Evolutionary conservation across 2,888 invertebrate genomes (phyloP).

Genomic region (Leptopterna dolabrata): DNA sequence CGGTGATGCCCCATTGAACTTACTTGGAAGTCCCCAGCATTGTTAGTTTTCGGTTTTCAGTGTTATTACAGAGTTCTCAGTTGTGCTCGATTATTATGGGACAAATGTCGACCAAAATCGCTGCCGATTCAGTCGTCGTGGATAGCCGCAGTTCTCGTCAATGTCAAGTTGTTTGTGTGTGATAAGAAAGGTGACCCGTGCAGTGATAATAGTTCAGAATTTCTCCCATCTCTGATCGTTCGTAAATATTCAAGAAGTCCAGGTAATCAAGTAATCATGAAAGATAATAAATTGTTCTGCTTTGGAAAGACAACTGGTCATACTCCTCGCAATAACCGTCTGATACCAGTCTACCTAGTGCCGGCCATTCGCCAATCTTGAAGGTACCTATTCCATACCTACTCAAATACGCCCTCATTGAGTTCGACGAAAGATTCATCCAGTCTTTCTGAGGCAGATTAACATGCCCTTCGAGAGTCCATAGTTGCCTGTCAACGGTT

Average conservation of each 20-base stretch:
- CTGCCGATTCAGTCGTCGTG: background rate
- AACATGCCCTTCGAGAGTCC: no score
- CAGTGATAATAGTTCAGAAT: background rate
- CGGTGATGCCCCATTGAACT: background rate
- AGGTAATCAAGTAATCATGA: background rate
- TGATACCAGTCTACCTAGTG: background rate
- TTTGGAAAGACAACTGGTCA: background rate
- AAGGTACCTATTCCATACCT: no score
- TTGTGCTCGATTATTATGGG: background rate
- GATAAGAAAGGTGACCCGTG: background rate
- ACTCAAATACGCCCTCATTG: no score
- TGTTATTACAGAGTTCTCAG: background rate
- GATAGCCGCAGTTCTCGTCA: background rate
- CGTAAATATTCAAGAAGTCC: background rate
- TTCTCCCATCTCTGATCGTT: background rate
- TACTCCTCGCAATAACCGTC: background rate
- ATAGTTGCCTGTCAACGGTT: no score
- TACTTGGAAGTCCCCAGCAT: background rate
- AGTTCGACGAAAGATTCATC: no score
- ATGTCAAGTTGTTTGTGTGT: background rate
- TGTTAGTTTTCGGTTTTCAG: background rate
- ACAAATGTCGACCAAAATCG: background rate
- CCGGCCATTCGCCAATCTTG: background rate
- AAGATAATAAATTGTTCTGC: background rate
- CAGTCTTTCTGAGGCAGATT: no score